Percentiles rank a stretch among this genome's conserved stretches.
Evolutionary conservation across 1,140 invertebrate species (phyloP).

Genomic region (Wasmannia auropunctata): DNA sequence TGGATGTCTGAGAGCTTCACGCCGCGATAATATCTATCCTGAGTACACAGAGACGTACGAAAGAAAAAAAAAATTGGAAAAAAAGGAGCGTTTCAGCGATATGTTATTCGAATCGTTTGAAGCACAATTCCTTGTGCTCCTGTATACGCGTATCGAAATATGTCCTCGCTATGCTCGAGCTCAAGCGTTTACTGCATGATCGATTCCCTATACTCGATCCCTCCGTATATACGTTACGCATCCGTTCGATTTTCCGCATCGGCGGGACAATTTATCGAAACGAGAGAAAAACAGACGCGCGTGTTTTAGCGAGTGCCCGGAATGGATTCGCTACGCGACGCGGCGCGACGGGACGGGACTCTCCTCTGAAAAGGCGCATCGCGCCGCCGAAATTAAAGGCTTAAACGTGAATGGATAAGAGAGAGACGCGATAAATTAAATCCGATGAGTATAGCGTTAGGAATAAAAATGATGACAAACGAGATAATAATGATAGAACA

Average conservation of each 20-base stretch:
- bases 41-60: slow-evolving; percentile 13
- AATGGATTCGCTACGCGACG: slow-evolving; percentile 53
- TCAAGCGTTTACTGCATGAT: slow-evolving; percentile 25
- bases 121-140: slow-evolving; percentile 17
- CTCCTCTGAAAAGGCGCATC: slow-evolving; percentile 38
- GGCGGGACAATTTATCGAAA: slow-evolving; percentile 28
- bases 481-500: neutral
- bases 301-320: neutral
- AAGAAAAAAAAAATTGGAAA: neutral
- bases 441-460: neutral
- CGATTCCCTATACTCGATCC: slow-evolving; percentile 29
- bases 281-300: slow-evolving; percentile 11
- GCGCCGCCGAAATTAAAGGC: slow-evolving; percentile 63
- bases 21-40: slow-evolving; percentile 51
- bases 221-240: slow-evolving; percentile 19
- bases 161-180: slow-evolving; percentile 10
- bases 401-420: slow-evolving; percentile 34
- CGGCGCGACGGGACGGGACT: neutral
- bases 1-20: slow-evolving; percentile 29
- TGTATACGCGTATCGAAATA: neutral
- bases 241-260: slow-evolving; percentile 21
- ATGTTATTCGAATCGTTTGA: slow-evolving; percentile 38
- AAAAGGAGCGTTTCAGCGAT: neutral
- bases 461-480: slow-evolving; percentile 9
- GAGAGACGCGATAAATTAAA: slow-evolving; percentile 46